Conservation (phyloP, 2,797 vertebrate genomes). For the Pachyuromys duprasi region DNA sequence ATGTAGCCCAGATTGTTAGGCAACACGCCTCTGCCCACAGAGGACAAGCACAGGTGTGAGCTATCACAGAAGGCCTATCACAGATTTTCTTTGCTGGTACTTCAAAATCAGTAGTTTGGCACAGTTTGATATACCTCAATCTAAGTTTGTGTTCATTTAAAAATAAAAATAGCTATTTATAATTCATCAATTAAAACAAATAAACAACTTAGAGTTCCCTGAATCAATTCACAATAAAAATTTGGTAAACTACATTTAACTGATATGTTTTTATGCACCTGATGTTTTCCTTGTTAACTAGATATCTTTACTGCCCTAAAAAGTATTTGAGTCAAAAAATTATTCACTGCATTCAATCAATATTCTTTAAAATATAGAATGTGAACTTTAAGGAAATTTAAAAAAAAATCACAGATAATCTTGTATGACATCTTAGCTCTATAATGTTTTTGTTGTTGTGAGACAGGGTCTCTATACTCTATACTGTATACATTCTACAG, state of each 20-base stretch:
- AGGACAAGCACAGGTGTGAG: background rate
- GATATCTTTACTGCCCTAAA: conserved; percentile 37
- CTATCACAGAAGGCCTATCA: background rate
- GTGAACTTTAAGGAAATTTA: background rate
- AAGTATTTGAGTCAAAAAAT: conserved; percentile 8
- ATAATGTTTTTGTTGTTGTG: background rate
- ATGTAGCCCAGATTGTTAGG: background rate
- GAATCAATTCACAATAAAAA: conserved; percentile 53
- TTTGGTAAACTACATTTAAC: conserved; percentile 21
- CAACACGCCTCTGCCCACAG: background rate
- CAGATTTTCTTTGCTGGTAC: conserved; percentile 44
- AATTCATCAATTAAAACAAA: conserved; percentile 46
- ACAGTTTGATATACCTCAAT: conserved; percentile 10
- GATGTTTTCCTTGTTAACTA: conserved; percentile 51
- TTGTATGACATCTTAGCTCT: conserved; percentile 3
- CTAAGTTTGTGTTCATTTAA: conserved; percentile 44
- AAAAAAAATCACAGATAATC: conserved; percentile 4
- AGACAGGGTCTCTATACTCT: background rate
- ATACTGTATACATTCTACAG: too few relatives aligned
- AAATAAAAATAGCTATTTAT: conserved; percentile 60
- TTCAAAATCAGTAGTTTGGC: conserved; percentile 54
- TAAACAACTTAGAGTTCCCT: conserved; percentile 21
- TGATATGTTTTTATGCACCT: background rate
- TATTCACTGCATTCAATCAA: conserved; percentile 44
- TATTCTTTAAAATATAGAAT: conserved; percentile 61